Evolutionary conservation across 2,113 vertebrate genomes (phyloP).

Genomic region (Pachycephala philippinensis): DNA sequence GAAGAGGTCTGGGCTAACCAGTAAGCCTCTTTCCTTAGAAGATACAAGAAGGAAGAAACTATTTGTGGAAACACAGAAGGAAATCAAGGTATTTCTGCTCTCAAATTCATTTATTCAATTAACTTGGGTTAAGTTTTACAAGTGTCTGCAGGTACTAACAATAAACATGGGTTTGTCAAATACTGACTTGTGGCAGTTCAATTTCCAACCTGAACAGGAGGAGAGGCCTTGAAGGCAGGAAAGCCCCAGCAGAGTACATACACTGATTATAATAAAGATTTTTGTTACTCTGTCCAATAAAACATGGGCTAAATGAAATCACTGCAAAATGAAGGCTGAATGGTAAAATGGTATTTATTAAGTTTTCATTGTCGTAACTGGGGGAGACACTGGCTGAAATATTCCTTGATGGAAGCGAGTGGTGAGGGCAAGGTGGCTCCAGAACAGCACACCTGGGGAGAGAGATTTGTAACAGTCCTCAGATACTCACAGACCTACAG

Average conservation of each 20-base stretch:
- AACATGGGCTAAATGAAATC: neutral
- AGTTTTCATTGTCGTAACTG: neutral
- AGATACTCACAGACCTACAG: neutral
- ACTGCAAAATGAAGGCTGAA: neutral
- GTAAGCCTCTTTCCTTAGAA: neutral
- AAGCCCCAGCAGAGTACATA: rapidly evolving
- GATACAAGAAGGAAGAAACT: neutral
- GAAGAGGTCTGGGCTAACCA: neutral
- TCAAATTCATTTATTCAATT: neutral
- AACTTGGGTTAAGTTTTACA: neutral
- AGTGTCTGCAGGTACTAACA: neutral
- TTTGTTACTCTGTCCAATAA: neutral
- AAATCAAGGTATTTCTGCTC: neutral
- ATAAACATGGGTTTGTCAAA: neutral
- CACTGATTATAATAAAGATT: neutral
- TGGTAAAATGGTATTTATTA: rapidly evolving
- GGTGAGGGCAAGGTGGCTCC: neutral
- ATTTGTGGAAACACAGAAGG: neutral
- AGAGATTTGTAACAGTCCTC: neutral
- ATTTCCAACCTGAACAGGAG: neutral
- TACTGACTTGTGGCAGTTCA: neutral
- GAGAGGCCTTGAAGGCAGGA: neutral
- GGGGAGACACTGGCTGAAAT: neutral
- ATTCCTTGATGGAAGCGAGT: neutral
- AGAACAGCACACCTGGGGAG: neutral